Base-by-base conservation (phyloP, 1,140 invertebrate genomes). In the Anastrepha ludens region DNA sequence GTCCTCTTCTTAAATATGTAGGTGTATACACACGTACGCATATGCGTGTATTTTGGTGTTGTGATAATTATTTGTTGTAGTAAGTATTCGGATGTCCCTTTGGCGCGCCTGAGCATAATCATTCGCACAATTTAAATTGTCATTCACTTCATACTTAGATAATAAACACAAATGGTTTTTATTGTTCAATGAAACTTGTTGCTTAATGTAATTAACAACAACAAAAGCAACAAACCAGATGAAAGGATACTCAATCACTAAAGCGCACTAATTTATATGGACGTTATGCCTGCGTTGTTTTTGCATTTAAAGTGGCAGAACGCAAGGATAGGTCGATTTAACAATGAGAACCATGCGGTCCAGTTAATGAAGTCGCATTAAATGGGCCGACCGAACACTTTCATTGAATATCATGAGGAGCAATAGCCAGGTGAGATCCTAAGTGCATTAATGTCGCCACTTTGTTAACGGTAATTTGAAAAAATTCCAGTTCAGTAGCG, bases 401-500 rank as follows among this genome's bases (percentile, higher is more conserved):
- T 55, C 11, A 55, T 55, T 55, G 50, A 55, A 55, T 55, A 47
- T 39, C n/a, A n/a, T 9, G n/a, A 55, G 8, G 47, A 20, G 15
- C 2, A 81, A 11, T 81, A 81, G 20, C 6, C 74, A 81, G 8
- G n/a, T 17, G 17, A 44, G 6, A 11, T 20, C 15, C 47, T 20
- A n/a, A 55, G 47, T 29, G 47, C n/a, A 55, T 81, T 81, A 81
- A 50, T 81, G 20, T 55, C 47, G n/a, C 50, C n/a, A 81, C 74
- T 20, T 81, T 55, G 47, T 81, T 74, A 74, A 74, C 74, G 74
- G 74, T 81, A 81, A 81, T 81, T 81, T 17, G 74, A 44, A 50
- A 81, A 55, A 86, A 62, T 86, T 86, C 85, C 85, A 86, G 85
- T 62, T 86, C 85, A 86, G n/a, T 86, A 86, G 85, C 62, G 85